Evolutionary conservation across 2,888 invertebrate genomes (phyloP), one percentile per base, ranked within the genome.

Genomic region (Baronia brevicornis): DNA sequence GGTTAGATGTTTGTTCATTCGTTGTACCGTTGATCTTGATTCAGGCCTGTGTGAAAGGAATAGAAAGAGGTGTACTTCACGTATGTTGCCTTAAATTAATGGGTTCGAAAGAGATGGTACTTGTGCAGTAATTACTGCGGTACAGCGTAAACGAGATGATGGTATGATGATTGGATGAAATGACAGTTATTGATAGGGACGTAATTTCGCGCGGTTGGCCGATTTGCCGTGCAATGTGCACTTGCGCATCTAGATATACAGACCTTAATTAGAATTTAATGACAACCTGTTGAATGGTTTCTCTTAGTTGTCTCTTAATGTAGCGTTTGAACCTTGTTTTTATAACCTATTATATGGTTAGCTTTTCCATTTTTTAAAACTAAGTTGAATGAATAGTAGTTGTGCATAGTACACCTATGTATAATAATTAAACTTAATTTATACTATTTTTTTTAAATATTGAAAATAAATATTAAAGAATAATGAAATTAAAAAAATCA

Each of bases 111-210:
- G 80, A 78, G 82, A 84, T 60, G 54, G 61, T 71, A 73, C 73
- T 66, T 58, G 60, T 55, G 47, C 31, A 37, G 70, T 74, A 82
- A 82, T 82, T 84, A 80, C 65, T 60, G 59, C 54, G 54, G 61
- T 60, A 64, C 63, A 57, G 78, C 65, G 75, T 68, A 78, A 82
- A 75, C 73, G 80, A 74, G 79, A 80, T 72, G 67, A 68, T 67
- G 61, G 65, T 72, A 74, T 71, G 65, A 73, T 72, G 74, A 77
- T 78, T 70, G 68, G 65, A 51, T 45, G 61, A 68, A 77, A 71
- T 77, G 79, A 79, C 78, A 79, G 75, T 71, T 75, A 79, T 80
- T 78, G 75, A 80, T 79, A 78, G 64, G 68, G 67, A 69, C 58
- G 64, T 72, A 71, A 67, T 70, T 27, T 24, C 21, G 24, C 27